These are phyloP conservation scores for Arctopsyche grandis DNA, from an alignment of 1,140 invertebrate species.

Conservation along the genomic window DNA sequence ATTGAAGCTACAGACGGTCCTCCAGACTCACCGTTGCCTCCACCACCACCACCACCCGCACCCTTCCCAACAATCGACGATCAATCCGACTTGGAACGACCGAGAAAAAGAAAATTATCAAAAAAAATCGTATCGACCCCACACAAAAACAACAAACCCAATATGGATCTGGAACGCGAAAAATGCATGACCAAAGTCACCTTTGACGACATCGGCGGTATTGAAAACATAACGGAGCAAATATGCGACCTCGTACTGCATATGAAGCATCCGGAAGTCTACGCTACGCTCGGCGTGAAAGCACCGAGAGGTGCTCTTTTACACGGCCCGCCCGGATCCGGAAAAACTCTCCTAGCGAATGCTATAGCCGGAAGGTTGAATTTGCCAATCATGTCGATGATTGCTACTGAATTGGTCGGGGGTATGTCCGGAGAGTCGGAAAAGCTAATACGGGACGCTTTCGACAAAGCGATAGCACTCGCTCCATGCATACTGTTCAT, in stretches of 20 bases:
- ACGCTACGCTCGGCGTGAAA: conserved; percentile 79
- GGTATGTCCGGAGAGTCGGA: conserved; percentile 97
- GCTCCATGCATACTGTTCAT: conserved; percentile 92
- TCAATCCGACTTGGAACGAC: conserved; percentile 33
- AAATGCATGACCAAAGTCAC: conserved; percentile 62
- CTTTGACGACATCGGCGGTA: conserved; percentile 81
- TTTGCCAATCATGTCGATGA: conserved; percentile 85
- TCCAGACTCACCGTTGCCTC: neutral
- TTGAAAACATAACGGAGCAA: conserved; percentile 77
- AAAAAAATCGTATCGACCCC: neutral
- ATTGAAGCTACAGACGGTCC: conserved; percentile 45
- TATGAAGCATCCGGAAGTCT: conserved; percentile 86
- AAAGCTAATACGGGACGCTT: conserved; percentile 89
- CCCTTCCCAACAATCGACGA: neutral
- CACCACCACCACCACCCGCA: neutral
- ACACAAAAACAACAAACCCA: neutral
- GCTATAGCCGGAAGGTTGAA: conserved; percentile 83
- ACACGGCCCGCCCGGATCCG: conserved; percentile 93
- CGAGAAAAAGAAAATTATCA: conserved; percentile 52
- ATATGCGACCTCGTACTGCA: conserved; percentile 84
- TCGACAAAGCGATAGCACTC: conserved; percentile 79
- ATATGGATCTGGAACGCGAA: neutral
- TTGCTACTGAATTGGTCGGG: conserved; percentile 91
- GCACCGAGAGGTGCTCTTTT: conserved; percentile 86
- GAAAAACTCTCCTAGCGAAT: conserved; percentile 91